Evolutionary conservation across 2,797 vertebrate species (phyloP).

Genomic region (Hyperoplus lanceolatus): DNA sequence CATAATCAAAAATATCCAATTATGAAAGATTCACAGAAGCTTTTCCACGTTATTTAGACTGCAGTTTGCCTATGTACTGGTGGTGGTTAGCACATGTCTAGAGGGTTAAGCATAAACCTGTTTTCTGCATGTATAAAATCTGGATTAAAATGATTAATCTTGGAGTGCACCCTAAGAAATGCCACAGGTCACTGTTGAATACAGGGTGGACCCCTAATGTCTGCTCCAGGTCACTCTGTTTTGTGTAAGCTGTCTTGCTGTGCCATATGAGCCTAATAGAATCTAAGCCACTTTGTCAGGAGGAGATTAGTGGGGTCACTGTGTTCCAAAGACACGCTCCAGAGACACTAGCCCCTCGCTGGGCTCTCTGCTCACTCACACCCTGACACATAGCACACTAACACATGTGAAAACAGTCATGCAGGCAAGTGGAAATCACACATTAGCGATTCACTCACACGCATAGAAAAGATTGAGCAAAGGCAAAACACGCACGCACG

Average conservation of each 20-base stretch:
- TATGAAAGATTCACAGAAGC: background rate
- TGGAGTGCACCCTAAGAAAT: constrained; percentile 4
- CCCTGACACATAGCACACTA: constrained; percentile 25
- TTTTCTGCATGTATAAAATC: background rate
- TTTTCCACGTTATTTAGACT: background rate
- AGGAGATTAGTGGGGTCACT: constrained; percentile 87
- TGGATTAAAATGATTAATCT: background rate
- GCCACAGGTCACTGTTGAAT: constrained; percentile 56
- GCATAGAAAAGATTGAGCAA: constrained; percentile 1
- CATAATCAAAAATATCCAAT: background rate
- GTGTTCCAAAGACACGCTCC: constrained; percentile 83
- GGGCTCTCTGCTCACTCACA: constrained; percentile 64
- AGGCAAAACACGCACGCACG: background rate
- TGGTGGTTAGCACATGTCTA: constrained; percentile 12
- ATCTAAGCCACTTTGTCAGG: constrained; percentile 88
- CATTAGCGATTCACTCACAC: constrained; percentile 14
- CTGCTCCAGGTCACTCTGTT: constrained; percentile 47
- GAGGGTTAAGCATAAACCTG: background rate
- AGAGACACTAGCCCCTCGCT: constrained; percentile 75
- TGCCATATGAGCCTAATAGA: constrained; percentile 86
- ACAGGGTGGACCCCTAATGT: constrained; percentile 29
- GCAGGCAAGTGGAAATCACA: constrained; percentile 30
- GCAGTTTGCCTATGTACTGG: background rate
- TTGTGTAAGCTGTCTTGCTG: constrained; percentile 80
- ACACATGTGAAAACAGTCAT: constrained; percentile 27